Evolutionary conservation across 2,797 vertebrate genomes (phyloP), one percentile per base, ranked within the genome.

Genomic region (Tadarida brasiliensis): DNA sequence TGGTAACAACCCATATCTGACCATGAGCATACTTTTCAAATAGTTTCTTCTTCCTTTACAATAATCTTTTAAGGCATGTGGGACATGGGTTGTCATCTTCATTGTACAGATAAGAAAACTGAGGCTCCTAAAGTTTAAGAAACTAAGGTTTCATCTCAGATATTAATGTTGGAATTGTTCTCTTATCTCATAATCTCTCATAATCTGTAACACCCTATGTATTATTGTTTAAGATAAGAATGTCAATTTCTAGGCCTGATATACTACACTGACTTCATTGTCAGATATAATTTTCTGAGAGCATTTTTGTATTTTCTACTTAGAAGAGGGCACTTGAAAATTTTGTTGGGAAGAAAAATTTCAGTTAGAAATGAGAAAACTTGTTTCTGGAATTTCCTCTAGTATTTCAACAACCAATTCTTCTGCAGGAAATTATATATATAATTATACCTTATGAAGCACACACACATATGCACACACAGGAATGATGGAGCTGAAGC

Each of bases 91-190:
- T 83, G n/a, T 35, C 44, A 30, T 74, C 16, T 5, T 14, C 51
- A 90, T 51, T 92, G 71, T 80, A 94, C 20, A 93, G 44, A 26
- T 54, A 65, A 84, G 85, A 87, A 49, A 81, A 65, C 24, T 17
- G 28, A 7, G 61, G 16, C 28, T 94, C 28, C 44, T 80, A 49
- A 94, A 54, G 5, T 83, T 39, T 35, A 56, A 70, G 84, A 39
- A 85, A 70, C 16, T 47, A 82, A 83, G 6, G 16, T 90, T 82
- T 95, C 22, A 87, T 83, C 11, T 33, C 33, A 17, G 65, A 80
- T 87, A 84, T 76, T 28, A 78, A 95, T 76, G 51, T 65, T 22
- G 51, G 61, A 90, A 87, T 54, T 39, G 39, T 63, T 56, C 28
- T 85, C 24, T 56, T 80, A 35, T 59, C 14, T 89, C 20, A 61